Base-by-base conservation (phyloP, 2,888 invertebrate species). In the Baccha elongata region DNA sequence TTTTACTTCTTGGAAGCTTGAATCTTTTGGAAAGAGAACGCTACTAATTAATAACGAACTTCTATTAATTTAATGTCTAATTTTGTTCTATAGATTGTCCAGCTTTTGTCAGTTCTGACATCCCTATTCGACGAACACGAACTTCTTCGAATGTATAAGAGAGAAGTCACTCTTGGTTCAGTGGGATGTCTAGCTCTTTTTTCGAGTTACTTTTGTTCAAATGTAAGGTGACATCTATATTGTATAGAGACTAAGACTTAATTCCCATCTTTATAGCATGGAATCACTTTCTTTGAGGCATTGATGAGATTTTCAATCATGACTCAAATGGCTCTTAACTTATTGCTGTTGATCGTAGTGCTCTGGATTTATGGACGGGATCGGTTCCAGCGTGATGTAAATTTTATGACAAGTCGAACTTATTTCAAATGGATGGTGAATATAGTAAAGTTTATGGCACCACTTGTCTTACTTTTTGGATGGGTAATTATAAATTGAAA, bases 291-390 rank as follows among this genome's bases (percentile, higher is more conserved):
- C n/a, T n/a, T n/a, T n/a, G n/a, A n/a, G n/a, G n/a, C n/a, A n/a
- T n/a, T n/a, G n/a, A n/a, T n/a, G n/a, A n/a, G n/a, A 32, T 8
- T 6, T 32, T 32, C 8, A 32, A 8, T 4, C 3, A 11, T 52
- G 2, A 67, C 96, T 93, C 65, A 96, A 91, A 89, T 96, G 96
- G 1, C 96, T 96, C 79, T 96, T 96, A 96, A 92, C 40, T 90
- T 94, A 4, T 92, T 95, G 84, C 96, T 97, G 91, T 93, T 96
- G 13, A 89, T 95, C 52, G 94, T 95, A 8, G 93, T 96, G 3
- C 93, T 94, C 0, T 96, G 96, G 94, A 93, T 94, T 26, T 96
- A 96, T 87, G 96, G 96, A 86, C 90, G 92, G 6, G 88, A 91
- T 6, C 91, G 91, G 79, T 92, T 94, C 48, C 91, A 92, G 26